phyloP scores from a whole-genome alignment of 2,797 vertebrate genomes.

The Florisuga fusca region DNA sequence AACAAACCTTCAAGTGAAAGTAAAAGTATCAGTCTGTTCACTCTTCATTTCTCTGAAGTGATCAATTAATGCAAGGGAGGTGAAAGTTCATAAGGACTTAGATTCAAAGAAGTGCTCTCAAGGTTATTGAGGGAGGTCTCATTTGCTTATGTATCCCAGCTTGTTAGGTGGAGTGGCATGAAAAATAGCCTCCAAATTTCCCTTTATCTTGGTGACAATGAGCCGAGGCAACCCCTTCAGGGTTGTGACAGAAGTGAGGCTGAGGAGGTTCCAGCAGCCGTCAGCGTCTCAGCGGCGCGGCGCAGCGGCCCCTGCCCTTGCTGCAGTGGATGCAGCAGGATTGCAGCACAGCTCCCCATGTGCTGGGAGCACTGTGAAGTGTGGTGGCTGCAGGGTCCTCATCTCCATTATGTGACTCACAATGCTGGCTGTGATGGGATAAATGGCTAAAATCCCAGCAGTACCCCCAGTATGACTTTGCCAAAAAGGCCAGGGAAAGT shows the following conservation, averaged over 20 bases:
- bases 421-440: background rate
- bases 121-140: background rate
- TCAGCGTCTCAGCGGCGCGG: rapidly evolving
- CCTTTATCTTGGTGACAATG: background rate
- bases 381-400: background rate
- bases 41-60: conserved; percentile 26
- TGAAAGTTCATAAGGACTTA: conserved; percentile 13
- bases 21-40: conserved; percentile 13
- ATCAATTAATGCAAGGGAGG: conserved; percentile 34
- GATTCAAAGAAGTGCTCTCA: conserved; percentile 11
- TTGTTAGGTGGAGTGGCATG: background rate
- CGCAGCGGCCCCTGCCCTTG: background rate
- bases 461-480: background rate
- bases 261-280: background rate
- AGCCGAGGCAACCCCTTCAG: background rate
- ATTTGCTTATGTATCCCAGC: background rate
- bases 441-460: background rate
- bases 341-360: background rate
- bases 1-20: background rate
- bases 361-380: background rate
- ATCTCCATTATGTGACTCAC: background rate
- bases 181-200: background rate
- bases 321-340: background rate
- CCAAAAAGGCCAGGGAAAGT: background rate
- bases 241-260: background rate